A percentile compares a stretch with the other conserved stretches of the same genome.
These are phyloP conservation scores for Polietes domitor DNA, from an alignment of 2,888 invertebrate genomes.

Conservation along the genomic window DNA sequence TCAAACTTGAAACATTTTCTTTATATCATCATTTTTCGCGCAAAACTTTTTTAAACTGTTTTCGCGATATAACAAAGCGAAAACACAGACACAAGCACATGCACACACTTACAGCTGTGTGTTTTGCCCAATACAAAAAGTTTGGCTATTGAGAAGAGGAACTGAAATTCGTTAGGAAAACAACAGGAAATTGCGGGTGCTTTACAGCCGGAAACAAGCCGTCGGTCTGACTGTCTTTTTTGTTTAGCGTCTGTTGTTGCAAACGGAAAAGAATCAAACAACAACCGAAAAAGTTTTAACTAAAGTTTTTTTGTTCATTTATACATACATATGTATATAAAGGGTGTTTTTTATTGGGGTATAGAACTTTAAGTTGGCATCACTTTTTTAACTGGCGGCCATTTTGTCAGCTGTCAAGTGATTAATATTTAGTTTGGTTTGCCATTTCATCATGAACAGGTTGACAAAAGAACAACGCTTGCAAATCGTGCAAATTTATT, in stretches of 20 bases:
- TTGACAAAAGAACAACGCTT: too few species aligned
- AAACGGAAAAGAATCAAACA: conserved; percentile 43
- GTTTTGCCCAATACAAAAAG: conserved; percentile 40
- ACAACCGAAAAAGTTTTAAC: conserved; percentile 53
- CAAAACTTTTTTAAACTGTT: conserved; percentile 59
- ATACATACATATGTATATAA: neutral
- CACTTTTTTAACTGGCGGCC: too few species aligned
- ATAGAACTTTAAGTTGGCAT: too few species aligned
- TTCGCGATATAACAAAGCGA: conserved; percentile 53
- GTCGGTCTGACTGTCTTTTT: conserved; percentile 69
- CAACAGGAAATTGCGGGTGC: conserved; percentile 70
- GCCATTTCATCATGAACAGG: too few species aligned
- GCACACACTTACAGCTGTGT: conserved; percentile 27
- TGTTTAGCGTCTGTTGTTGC: conserved; percentile 48
- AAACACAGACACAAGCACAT: neutral
- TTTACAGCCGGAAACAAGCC: conserved; percentile 70
- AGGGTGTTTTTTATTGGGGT: too few species aligned
- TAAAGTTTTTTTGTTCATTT: conserved; percentile 49
- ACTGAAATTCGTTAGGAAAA: conserved; percentile 61
- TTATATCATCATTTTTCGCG: conserved; percentile 3
- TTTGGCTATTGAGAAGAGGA: conserved; percentile 44
- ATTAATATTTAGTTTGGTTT: too few species aligned
- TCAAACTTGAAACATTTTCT: conserved; percentile 53
- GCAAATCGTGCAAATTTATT: too few species aligned
- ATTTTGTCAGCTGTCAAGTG: too few species aligned